A percentile compares a stretch with the other conserved stretches of the same genome.
These are phyloP conservation scores for Torymus aiolomorphi DNA, from an alignment of 2,888 invertebrate species.

Conservation along the genomic window DNA sequence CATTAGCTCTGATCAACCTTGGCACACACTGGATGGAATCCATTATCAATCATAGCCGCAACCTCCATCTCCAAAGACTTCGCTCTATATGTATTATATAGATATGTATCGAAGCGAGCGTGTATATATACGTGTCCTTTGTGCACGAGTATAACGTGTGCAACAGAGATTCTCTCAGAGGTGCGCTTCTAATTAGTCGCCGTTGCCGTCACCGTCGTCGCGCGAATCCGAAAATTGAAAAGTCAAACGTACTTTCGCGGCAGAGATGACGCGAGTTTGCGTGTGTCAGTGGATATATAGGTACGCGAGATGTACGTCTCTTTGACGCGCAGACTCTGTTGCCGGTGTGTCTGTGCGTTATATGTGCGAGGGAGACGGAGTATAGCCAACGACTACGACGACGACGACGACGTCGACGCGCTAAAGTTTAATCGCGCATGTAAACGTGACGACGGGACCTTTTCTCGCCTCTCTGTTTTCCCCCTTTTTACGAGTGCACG, in stretches of 20 bases:
- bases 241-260: conserved; percentile 36
- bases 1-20: no score
- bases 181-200: conserved; percentile 22
- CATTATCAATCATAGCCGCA: no score
- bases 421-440: conserved; percentile 54
- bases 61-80: no score
- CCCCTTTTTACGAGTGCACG: background rate
- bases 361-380: conserved; percentile 7
- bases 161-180: background rate
- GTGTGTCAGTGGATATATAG: no score
- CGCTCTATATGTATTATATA: no score
- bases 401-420: conserved; percentile 32
- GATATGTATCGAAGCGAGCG: no score
- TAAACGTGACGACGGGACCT: conserved; percentile 18
- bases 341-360: no score
- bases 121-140: no score
- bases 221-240: conserved; percentile 45
- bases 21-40: no score
- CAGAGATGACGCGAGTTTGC: background rate
- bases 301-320: background rate
- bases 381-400: conserved; percentile 16
- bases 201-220: background rate
- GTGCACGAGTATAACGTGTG: no score
- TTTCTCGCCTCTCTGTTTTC: background rate
- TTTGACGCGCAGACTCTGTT: conserved; percentile 10